phyloP scores from a whole-genome alignment of 2,113 vertebrate species.

The Garra rufa region DNA sequence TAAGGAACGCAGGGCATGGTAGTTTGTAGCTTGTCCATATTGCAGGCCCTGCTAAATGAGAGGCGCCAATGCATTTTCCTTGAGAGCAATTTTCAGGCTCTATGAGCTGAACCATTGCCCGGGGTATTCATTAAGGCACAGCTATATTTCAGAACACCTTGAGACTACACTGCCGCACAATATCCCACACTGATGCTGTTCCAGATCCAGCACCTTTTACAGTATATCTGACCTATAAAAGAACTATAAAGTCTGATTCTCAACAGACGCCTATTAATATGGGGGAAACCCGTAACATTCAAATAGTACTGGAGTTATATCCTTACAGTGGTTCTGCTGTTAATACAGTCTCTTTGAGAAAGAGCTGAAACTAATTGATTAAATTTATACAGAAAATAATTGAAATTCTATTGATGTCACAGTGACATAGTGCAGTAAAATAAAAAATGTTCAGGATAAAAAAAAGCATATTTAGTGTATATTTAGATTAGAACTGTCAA shows the following conservation, averaged over 20 bases:
- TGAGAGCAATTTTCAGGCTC: slow-evolving; percentile 56
- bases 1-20: slow-evolving; percentile 15
- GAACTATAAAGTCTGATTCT: neutral
- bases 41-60: slow-evolving; percentile 34
- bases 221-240: slow-evolving; percentile 9
- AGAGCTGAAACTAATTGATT: neutral
- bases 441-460: no score
- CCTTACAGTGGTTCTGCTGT: slow-evolving; percentile 51
- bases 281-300: neutral
- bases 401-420: neutral
- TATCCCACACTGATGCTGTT: neutral
- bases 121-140: slow-evolving; percentile 59
- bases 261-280: neutral
- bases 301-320: slow-evolving; percentile 1
- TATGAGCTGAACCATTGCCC: slow-evolving; percentile 57
- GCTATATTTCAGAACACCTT: slow-evolving; percentile 59
- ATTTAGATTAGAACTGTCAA: no score
- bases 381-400: neutral
- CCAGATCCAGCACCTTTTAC: slow-evolving; percentile 1
- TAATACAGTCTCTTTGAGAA: neutral
- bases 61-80: slow-evolving; percentile 37
- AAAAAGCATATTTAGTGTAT: no score
- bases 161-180: slow-evolving; percentile 30
- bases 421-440: neutral
- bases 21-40: slow-evolving; percentile 16